Conservation (phyloP, 2,888 invertebrate genomes). For the Xanthostigma xanthostigma region DNA sequence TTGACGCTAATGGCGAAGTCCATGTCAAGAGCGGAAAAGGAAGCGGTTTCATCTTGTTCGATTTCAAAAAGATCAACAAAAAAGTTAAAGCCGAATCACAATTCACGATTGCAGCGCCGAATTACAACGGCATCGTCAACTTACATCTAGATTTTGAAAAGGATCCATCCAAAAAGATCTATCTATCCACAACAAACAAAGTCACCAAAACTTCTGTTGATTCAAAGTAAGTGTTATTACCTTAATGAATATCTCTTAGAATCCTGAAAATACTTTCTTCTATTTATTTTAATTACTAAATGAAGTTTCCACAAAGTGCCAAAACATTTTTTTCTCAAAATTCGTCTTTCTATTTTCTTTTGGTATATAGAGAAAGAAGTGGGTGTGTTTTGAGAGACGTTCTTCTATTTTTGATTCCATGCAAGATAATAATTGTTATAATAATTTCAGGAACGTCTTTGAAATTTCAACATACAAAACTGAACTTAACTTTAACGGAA, state of each 20-base stretch:
- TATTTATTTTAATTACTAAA: too few species aligned
- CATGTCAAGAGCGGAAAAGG: constrained; percentile 49
- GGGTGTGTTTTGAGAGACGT: background rate
- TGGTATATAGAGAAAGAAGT: constrained; percentile 24
- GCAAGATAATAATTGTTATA: too few species aligned
- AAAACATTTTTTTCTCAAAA: background rate
- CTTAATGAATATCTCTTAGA: too few species aligned
- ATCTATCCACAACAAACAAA: constrained; percentile 45
- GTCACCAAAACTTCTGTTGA: constrained; percentile 35
- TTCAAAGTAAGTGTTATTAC: constrained; percentile 37
- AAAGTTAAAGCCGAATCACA: constrained; percentile 46
- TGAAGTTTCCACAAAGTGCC: too few species aligned
- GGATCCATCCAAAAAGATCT: constrained; percentile 51
- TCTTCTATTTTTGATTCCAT: too few species aligned
- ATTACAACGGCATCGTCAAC: constrained; percentile 44
- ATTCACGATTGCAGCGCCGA: constrained; percentile 41
- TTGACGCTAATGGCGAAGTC: constrained; percentile 48
- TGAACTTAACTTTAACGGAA: constrained; percentile 30
- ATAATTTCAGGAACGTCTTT: constrained; percentile 29
- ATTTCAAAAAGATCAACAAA: constrained; percentile 41
- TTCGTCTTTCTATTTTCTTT: background rate
- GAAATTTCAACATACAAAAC: constrained; percentile 33
- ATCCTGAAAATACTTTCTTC: background rate
- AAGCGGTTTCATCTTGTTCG: constrained; percentile 39
- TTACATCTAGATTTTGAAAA: constrained; percentile 53